Evolutionary conservation across 2,888 invertebrate species (phyloP), one percentile per base, ranked within the genome.

Genomic region (Monoplex corrugatus): DNA sequence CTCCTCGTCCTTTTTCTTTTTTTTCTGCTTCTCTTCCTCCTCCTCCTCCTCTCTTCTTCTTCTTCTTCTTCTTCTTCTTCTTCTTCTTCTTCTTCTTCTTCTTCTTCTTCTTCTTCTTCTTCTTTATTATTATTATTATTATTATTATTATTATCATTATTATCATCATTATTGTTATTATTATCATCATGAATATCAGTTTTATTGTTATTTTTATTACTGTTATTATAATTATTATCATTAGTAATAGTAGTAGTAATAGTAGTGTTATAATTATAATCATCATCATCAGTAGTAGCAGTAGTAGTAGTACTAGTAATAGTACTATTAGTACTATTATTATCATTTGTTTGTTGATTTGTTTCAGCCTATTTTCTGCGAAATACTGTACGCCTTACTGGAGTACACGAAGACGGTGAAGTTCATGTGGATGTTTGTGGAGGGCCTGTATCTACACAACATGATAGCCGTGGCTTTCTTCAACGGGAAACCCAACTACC

Each of bases 381-480:
- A 98, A 95, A 96, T 97, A 0, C 97, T 97, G 87, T 98, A 98
- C 96, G 97, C 98, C 0, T 96, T 98, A 0, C 96, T 99, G 92
- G 99, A 99, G 95, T 99, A 98, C 95, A 97, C 98, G 0, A 97
- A 98, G 91, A 98, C 98, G 0, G 98, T 98, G 0, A 98, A 98
- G 97, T 99, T 98, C 95, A 98, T 98, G 97, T 99, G 99, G 99
- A 99, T 99, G 98, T 98, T 99, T 94, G 98, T 99, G 87, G 99
- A 99, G 95, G 99, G 99, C 0, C 96, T 98, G 28, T 98, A 98
- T 95, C 96, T 99, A 43, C 98, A 99, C 96, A 97, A 98, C 95
- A 97, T 98, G 72, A 95, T 97, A 63, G 96, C 96, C 0, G 98
- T 98, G 32, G 97, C 97, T 88, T 97, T 97, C 28, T 97, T 97